These are phyloP conservation scores for Drosophila hydei DNA, from an alignment of 1,140 invertebrate species.

Conservation along the genomic window DNA sequence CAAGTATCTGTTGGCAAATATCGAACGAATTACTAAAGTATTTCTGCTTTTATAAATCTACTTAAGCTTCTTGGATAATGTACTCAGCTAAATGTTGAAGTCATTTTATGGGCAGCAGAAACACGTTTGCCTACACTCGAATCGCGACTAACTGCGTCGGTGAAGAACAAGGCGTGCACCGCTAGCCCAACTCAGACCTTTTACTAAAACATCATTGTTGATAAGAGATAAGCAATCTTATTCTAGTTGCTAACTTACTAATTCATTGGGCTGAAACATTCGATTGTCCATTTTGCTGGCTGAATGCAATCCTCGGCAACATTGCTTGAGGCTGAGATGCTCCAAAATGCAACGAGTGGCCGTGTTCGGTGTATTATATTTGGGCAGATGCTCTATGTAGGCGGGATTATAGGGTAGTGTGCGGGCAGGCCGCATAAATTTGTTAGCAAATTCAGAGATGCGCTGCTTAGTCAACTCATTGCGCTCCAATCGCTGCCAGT, in stretches of 20 bases:
- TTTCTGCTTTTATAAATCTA: too few relatives aligned
- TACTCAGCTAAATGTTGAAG: constrained; percentile 59
- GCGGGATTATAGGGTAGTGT: constrained; percentile 39
- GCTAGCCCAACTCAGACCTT: constrained; percentile 72
- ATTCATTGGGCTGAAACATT: constrained; percentile 33
- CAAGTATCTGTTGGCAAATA: constrained; percentile 42
- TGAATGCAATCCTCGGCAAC: constrained; percentile 49
- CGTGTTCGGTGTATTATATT: constrained; percentile 36
- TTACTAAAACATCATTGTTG: constrained; percentile 74
- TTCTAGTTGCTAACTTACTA: constrained; percentile 45
- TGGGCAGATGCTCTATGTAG: constrained; percentile 58
- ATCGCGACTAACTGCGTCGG: constrained; percentile 70
- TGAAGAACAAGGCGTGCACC: constrained; percentile 12
- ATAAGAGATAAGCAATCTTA: background rate
- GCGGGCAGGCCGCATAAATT: constrained; percentile 65
- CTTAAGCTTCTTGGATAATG: too few relatives aligned
- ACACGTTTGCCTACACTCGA: constrained; percentile 14
- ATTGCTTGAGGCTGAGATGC: constrained; percentile 43
- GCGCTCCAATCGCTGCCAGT: constrained; percentile 66
- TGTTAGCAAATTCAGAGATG: constrained; percentile 66
- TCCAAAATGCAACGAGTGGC: constrained; percentile 65
- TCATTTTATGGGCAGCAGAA: constrained; percentile 52
- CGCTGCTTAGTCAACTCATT: constrained; percentile 48
- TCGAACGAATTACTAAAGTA: too few relatives aligned
- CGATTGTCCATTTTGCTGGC: constrained; percentile 64